Evolutionary conservation across 1,140 invertebrate genomes (phyloP).

Genomic region (Nephotettix cincticeps): DNA sequence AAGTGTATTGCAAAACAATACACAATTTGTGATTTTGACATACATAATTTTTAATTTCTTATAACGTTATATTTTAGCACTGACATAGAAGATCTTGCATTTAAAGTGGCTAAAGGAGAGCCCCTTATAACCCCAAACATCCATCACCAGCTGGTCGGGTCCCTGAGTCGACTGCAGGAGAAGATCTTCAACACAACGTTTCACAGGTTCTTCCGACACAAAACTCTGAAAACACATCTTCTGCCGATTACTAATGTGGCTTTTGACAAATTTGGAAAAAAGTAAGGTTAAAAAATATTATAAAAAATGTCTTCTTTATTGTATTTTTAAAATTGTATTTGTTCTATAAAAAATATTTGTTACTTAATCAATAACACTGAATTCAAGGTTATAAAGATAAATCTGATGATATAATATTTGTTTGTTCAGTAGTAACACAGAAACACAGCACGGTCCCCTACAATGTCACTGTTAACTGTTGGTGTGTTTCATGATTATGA

Average conservation of each 20-base stretch:
- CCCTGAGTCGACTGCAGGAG: constrained; percentile 52
- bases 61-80: constrained; percentile 49
- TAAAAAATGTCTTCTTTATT: no score
- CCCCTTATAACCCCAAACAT: constrained; percentile 55
- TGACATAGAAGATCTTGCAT: constrained; percentile 55
- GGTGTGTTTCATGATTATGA: no score
- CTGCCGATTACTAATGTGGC: constrained; percentile 76
- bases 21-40: background rate
- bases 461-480: no score
- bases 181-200: constrained; percentile 54
- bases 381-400: no score
- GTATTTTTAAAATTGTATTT: no score
- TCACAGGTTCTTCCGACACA: constrained; percentile 64
- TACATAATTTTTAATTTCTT: background rate
- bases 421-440: no score
- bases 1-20: background rate
- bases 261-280: constrained; percentile 66
- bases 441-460: no score
- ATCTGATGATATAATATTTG: no score
- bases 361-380: no score
- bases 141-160: constrained; percentile 56
- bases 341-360: no score
- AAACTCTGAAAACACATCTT: constrained; percentile 71
- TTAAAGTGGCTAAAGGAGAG: constrained; percentile 52
- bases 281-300: no score